Evolutionary conservation across 2,888 invertebrate species (phyloP).

Genomic region (Ochropleura plecta): DNA sequence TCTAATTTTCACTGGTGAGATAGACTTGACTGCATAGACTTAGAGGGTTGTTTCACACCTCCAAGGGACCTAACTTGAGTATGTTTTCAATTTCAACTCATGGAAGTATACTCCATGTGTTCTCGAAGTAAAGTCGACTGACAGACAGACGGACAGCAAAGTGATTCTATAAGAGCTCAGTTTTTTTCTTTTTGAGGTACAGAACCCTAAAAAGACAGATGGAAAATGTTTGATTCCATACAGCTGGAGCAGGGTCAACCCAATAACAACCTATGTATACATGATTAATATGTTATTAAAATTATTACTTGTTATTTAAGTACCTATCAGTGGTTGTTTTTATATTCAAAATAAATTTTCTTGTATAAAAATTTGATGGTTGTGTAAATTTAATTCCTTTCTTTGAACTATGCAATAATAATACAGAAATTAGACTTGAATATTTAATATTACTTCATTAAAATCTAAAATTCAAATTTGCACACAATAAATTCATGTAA

Average conservation of each 20-base stretch:
- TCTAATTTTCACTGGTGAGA: too few species aligned
- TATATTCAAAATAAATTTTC: slow-evolving; percentile 29
- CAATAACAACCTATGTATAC: neutral
- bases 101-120: too few species aligned
- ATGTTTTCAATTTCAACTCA: too few species aligned
- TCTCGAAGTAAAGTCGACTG: too few species aligned
- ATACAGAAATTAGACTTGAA: slow-evolving; percentile 70
- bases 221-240: neutral
- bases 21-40: too few species aligned
- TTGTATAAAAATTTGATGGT: slow-evolving; percentile 12
- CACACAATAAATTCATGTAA: slow-evolving; percentile 86
- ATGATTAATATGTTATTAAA: neutral
- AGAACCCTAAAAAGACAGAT: neutral
- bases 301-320: neutral
- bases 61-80: too few species aligned
- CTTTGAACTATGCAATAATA: slow-evolving; percentile 57
- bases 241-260: neutral
- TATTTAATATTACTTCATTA: slow-evolving; percentile 77
- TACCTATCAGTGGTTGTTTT: slow-evolving; percentile 11
- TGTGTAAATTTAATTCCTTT: slow-evolving; percentile 7
- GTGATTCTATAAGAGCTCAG: too few species aligned
- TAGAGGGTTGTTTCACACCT: too few species aligned
- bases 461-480: slow-evolving; percentile 84
- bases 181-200: too few species aligned
- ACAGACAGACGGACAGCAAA: too few species aligned